A percentile compares a stretch with the other conserved stretches of the same genome.
These are phyloP conservation scores for Atta texana DNA, from an alignment of 1,140 invertebrate species.

Conservation along the genomic window DNA sequence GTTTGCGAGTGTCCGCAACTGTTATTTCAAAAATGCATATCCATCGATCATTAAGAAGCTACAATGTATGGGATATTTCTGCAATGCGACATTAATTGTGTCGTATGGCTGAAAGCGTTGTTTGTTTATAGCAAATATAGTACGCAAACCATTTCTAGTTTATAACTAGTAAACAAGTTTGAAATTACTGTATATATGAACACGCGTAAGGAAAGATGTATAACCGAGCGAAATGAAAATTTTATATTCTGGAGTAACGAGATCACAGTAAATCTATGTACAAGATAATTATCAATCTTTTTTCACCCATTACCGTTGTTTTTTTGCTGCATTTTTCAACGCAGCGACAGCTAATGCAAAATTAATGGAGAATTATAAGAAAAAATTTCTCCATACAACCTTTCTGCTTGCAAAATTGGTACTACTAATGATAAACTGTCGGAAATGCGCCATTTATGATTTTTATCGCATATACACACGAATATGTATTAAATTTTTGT, in stretches of 20 bases:
- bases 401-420: background rate
- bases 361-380: conserved; percentile 11
- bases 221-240: conserved; percentile 36
- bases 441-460: background rate
- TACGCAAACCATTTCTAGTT: conserved; percentile 1
- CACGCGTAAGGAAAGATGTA: background rate
- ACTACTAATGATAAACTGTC: background rate
- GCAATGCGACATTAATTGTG: conserved; percentile 9
- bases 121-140: conserved; percentile 14
- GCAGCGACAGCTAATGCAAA: conserved; percentile 1
- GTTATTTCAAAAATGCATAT: conserved; percentile 12
- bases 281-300: conserved; percentile 43
- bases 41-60: background rate
- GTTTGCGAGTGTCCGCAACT: background rate
- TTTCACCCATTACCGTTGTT: background rate
- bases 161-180: conserved; percentile 40
- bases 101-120: background rate
- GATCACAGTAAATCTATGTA: conserved; percentile 9
- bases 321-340: conserved; percentile 17
- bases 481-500: conserved; percentile 16
- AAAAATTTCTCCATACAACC: background rate
- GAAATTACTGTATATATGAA: conserved; percentile 21
- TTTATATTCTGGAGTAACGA: conserved; percentile 17
- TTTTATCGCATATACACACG: background rate
- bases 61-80: background rate